phyloP scores from a whole-genome alignment of 64 coral and sea anemone species.

The Stichodactyla helianthus region DNA sequence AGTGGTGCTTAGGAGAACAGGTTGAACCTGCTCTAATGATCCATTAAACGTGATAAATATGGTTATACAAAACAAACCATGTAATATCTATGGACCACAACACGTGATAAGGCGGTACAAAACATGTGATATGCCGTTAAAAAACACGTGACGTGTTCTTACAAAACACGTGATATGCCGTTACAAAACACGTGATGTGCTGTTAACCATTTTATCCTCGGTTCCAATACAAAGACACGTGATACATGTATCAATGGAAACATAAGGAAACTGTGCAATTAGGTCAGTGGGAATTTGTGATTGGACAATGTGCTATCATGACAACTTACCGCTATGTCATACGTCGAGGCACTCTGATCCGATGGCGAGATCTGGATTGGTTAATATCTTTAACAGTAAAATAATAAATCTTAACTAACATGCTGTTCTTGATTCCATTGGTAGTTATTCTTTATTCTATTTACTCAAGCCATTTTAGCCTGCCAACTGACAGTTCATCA shows the following conservation, averaged over 20 bases:
- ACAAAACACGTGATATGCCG: too few relatives aligned
- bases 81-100: too few relatives aligned
- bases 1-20: too few relatives aligned
- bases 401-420: slow-evolving; percentile 42
- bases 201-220: too few relatives aligned
- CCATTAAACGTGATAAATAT: too few relatives aligned
- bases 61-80: too few relatives aligned
- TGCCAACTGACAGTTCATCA: not conserved
- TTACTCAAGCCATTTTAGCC: not conserved
- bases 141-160: not conserved
- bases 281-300: not conserved
- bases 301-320: slow-evolving; percentile 12
- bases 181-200: too few relatives aligned
- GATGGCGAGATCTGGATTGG: slow-evolving; percentile 94
- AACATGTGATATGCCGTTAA: not conserved
- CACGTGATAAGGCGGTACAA: not conserved
- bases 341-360: slow-evolving; percentile 96
- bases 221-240: too few relatives aligned
- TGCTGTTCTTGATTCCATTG: not conserved
- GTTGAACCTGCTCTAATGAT: too few relatives aligned
- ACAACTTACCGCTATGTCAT: slow-evolving; percentile 74
- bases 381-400: slow-evolving; percentile 97
- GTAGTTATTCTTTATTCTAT: not conserved
- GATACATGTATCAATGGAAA: not conserved
- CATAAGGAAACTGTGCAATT: not conserved